Evolutionary conservation across 2,113 vertebrate species (phyloP), one percentile per base, ranked within the genome.

Genomic region (Brienomyrus brachyistius): DNA sequence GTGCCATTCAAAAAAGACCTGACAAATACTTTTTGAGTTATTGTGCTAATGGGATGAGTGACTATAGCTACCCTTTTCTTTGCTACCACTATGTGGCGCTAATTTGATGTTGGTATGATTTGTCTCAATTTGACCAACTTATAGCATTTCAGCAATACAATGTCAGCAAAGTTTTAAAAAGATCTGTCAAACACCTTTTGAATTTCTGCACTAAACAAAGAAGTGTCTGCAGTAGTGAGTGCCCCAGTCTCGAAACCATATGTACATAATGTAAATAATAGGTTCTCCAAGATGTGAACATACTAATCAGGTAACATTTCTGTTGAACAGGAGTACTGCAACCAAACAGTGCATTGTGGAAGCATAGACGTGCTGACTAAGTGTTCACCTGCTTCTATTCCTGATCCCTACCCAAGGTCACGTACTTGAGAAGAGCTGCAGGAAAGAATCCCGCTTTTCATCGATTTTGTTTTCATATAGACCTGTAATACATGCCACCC

Each of bases 381-480:
- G 45, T 47, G 70, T 84, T 90, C 19, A 74, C 80, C 89, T 88
- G 90, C 91, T 89, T 90, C 91, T 89, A 90, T 92, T 91, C 89
- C 89, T 88, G 89, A 77, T 90, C 84, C 59, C 1, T 27, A 35
- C 85, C 90, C 91, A 92, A 92, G 92, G 91, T 91, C 91, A 89
- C 59, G 43, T 87, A 47, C 82, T 11, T 43, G 80, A 47, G 17
- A 43, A 83, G 47, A 88, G 88, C 91, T 8, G 62, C 62, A 91
- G 21, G 56, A 89, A 90, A 82, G 90, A 89, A 86, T 50, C 86
- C 50, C 1, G 2, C 21, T 45, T 83, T 48, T 83, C 82, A 70
- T 91, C 89, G 4, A 87, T 54, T 87, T 35, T 87, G 89, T 70
- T 91, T 89, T 88, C 91, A 86, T 90, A 45, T 59, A 56, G 91